Evolutionary conservation across 2,113 vertebrate genomes (phyloP).

Genomic region (Archocentrus centrarchus): DNA sequence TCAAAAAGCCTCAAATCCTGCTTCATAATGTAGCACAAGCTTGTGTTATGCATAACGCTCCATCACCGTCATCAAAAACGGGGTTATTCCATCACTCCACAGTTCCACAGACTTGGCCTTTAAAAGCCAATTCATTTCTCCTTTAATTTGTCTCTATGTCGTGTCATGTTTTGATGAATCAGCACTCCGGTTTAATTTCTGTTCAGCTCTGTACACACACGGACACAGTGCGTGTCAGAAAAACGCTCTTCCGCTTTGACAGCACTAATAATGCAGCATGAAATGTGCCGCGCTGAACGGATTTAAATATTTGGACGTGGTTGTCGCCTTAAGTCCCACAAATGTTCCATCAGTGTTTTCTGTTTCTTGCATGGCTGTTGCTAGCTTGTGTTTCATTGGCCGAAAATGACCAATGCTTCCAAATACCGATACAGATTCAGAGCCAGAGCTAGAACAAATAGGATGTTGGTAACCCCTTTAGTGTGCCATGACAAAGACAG

Average conservation of each 20-base stretch:
- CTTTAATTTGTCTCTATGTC: neutral
- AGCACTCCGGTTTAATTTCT: neutral
- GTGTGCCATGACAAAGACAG: slow-evolving; percentile 1
- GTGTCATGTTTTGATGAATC: neutral
- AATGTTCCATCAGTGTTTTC: slow-evolving; percentile 2
- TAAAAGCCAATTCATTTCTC: neutral
- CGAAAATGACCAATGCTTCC: neutral
- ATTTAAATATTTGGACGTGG: neutral
- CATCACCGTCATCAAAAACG: neutral
- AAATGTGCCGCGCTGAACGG: slow-evolving; percentile 9
- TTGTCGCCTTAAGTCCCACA: slow-evolving; percentile 2
- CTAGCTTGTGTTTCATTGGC: slow-evolving; percentile 1
- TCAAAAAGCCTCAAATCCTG: neutral
- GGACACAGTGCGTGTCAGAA: neutral
- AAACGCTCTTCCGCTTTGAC: neutral
- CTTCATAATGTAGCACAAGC: neutral
- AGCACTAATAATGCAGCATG: neutral
- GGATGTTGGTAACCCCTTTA: slow-evolving; percentile 1
- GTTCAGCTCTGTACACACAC: neutral
- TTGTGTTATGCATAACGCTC: neutral
- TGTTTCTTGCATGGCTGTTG: neutral
- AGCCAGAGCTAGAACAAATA: slow-evolving; percentile 17
- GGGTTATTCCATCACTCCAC: neutral
- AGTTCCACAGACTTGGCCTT: neutral
- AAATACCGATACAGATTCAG: neutral